Percentiles rank a stretch among this genome's conserved stretches.
These are phyloP conservation scores for Gryllus bimaculatus DNA, from an alignment of 1,140 invertebrate species.

Conservation along the genomic window DNA sequence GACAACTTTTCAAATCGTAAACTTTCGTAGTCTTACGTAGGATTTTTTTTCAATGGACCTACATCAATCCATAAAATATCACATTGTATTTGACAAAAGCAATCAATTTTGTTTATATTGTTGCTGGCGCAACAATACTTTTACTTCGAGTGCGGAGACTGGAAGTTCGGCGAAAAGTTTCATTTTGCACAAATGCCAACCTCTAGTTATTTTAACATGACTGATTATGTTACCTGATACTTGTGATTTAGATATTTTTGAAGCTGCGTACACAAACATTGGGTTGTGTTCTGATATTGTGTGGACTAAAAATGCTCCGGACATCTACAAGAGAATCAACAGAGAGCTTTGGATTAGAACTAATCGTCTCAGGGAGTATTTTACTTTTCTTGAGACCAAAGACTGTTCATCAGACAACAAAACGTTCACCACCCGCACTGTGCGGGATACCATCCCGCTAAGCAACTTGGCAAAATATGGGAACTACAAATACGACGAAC, in stretches of 20 bases:
- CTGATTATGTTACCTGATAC: slow-evolving; percentile 7
- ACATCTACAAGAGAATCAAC: background rate
- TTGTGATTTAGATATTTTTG: background rate
- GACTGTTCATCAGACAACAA: background rate
- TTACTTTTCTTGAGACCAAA: background rate
- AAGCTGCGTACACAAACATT: slow-evolving; percentile 3
- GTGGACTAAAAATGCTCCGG: background rate
- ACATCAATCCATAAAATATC: background rate
- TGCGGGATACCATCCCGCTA: slow-evolving; percentile 33
- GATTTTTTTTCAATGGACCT: too few species aligned
- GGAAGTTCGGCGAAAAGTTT: background rate
- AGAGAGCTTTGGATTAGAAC: background rate
- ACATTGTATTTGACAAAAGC: background rate
- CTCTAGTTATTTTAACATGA: background rate
- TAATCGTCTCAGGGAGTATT: background rate
- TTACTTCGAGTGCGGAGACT: background rate
- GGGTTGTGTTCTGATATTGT: slow-evolving; percentile 3
- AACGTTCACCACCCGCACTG: slow-evolving; percentile 12
- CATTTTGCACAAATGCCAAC: background rate
- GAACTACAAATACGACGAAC: slow-evolving; percentile 34
- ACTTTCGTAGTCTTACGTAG: too few species aligned
- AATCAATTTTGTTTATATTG: background rate
- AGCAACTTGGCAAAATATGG: slow-evolving; percentile 34
- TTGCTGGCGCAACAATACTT: background rate
- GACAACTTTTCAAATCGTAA: too few species aligned